Base-by-base conservation (phyloP, 2,113 vertebrate species). In the Solea senegalensis region DNA sequence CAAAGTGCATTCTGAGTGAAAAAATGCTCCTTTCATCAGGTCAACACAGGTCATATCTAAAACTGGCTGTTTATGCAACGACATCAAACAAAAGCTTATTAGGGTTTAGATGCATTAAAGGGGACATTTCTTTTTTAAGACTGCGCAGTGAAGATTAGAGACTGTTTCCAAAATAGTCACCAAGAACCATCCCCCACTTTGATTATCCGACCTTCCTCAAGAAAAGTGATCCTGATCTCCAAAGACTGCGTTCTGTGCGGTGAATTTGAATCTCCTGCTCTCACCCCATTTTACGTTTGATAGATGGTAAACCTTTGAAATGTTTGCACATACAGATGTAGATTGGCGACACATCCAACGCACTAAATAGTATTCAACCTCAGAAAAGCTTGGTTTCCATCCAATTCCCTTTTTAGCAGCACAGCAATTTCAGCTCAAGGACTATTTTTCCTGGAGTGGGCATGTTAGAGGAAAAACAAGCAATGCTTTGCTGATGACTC, bases 261-360 rank as follows among this genome's bases (percentile, higher is more conserved):
- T 34, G 34, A 34, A 3, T 34, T 34, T 34, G 15, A 39, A 48
- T 61, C 55, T 34, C 28, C 8, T 9, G 8, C 3, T 53, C 44
- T 55, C 2, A 1, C 41, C 41, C 65, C 45, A 40, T 76, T 79
- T 65, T 70, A 53, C 62, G 64, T 54, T 62, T 44, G 56, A 80
- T 14, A 21, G 28, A 58, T 65, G 69, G 69, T 68, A 77, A 82
- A 76, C 58, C 44, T 46, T 28, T 74, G 72, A 73, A 85, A 72
- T 81, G 72, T 74, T 60, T 82, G 72, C 55, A 65, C 53, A 65
- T 59, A 15, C 15, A 50, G 41, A 16, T 76, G 26, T 72, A n/a
- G 70, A 87, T 76, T 72, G 48, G 71, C 76, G 74, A 63, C 78
- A 78, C 54, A 58, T 77, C 80, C 64, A 74, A 84, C 78, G 69